Evolutionary conservation across 1,140 invertebrate genomes (phyloP).

Genomic region (Heliconius nattereri): DNA sequence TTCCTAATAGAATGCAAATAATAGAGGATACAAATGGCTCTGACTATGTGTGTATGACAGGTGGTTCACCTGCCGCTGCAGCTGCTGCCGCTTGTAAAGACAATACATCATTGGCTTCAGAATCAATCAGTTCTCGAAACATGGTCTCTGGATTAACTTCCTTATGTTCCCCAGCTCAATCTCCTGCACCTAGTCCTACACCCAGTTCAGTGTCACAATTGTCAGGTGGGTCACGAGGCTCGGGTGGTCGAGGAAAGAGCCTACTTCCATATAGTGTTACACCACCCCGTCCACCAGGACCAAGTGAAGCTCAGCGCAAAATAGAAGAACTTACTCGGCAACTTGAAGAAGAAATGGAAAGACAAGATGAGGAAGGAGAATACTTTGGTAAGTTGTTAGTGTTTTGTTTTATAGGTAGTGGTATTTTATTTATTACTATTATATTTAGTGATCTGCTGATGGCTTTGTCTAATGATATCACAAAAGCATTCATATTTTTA

Average conservation of each 20-base stretch:
- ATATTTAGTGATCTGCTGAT: too few species aligned
- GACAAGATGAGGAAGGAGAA: conserved; percentile 95
- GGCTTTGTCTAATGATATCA: too few species aligned
- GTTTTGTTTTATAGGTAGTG: too few species aligned
- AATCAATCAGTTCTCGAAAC: conserved; percentile 65
- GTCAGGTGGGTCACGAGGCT: conserved; percentile 75
- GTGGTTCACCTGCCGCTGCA: conserved; percentile 76
- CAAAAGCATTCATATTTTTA: too few species aligned
- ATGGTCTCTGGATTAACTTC: conserved; percentile 63
- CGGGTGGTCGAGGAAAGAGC: conserved; percentile 85
- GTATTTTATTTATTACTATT: too few species aligned
- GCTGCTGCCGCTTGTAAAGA: conserved; percentile 61
- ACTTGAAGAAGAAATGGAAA: conserved; percentile 97
- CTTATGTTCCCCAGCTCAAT: conserved; percentile 70
- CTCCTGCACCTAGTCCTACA: conserved; percentile 78
- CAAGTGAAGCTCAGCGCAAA: conserved; percentile 94
- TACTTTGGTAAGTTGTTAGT: conserved; percentile 90
- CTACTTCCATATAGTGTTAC: conserved; percentile 94
- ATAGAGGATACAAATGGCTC: conserved; percentile 85
- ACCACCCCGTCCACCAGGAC: conserved; percentile 90
- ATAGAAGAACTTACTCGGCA: conserved; percentile 94
- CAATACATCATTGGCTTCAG: conserved; percentile 62
- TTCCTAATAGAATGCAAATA: conserved; percentile 72
- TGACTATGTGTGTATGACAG: conserved; percentile 88
- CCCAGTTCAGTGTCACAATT: conserved; percentile 80